Evolutionary conservation across 2,797 vertebrate species (phyloP).

Genomic region (Staurois parvus): DNA sequence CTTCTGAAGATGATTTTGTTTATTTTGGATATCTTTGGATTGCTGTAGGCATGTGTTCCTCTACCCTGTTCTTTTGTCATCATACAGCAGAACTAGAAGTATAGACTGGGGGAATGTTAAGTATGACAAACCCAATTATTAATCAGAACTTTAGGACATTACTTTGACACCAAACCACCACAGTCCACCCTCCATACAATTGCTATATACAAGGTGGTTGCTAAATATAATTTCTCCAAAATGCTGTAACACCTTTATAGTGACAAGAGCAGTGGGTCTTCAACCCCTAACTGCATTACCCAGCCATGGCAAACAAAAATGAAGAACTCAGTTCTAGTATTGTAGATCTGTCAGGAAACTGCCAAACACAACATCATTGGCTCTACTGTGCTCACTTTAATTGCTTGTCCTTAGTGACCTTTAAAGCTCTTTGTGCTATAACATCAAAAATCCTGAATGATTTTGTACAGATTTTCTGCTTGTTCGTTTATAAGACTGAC

Average conservation of each 20-base stretch:
- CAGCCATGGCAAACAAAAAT: background rate
- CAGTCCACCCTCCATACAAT: background rate
- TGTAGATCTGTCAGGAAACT: background rate
- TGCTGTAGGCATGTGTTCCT: no score
- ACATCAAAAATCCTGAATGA: conserved; percentile 25
- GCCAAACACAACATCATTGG: conserved; percentile 9
- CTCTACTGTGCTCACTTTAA: conserved; percentile 21
- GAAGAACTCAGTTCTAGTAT: background rate
- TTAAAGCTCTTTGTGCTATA: conserved; percentile 27
- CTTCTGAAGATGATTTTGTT: no score
- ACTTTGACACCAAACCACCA: background rate
- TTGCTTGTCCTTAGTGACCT: conserved; percentile 49
- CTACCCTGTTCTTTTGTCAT: no score
- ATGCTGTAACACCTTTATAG: background rate
- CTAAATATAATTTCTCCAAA: background rate
- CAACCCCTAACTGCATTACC: background rate
- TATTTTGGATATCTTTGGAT: no score
- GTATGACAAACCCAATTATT: no score
- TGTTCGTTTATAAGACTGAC: conserved; percentile 12
- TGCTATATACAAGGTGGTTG: no score
- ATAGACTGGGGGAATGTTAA: no score
- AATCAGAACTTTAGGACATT: background rate
- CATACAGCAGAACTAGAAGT: no score
- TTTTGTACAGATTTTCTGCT: conserved; percentile 22
- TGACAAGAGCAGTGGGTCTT: background rate